Conservation (phyloP, 2,113 vertebrate species). For the Dissostichus mawsoni region DNA sequence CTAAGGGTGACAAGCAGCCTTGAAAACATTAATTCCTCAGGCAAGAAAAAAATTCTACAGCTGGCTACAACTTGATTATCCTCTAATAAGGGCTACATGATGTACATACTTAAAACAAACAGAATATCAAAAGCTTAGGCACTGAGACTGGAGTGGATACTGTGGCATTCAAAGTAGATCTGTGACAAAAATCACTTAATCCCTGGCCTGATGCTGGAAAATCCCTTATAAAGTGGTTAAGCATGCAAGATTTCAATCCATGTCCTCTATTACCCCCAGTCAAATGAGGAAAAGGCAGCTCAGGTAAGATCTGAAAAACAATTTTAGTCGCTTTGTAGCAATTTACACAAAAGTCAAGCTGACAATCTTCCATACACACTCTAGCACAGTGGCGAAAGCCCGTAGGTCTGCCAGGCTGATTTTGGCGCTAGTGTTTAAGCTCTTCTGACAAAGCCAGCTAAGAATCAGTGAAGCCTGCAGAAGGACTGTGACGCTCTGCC, state of each 20-base stretch:
- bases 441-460: slow-evolving; percentile 68
- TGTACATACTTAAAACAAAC: slow-evolving; percentile 55
- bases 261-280: slow-evolving; percentile 27
- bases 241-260: slow-evolving; percentile 38
- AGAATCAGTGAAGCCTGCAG: slow-evolving; percentile 67
- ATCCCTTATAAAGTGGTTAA: slow-evolving; percentile 56
- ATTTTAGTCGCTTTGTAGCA: slow-evolving; percentile 46
- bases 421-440: slow-evolving; percentile 62
- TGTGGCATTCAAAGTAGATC: slow-evolving; percentile 50
- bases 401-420: slow-evolving; percentile 62
- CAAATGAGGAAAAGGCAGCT: slow-evolving; percentile 45
- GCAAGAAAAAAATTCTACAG: background rate
- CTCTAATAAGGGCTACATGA: slow-evolving; percentile 39
- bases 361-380: slow-evolving; percentile 49
- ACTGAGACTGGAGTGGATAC: slow-evolving; percentile 22
- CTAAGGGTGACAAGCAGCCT: slow-evolving; percentile 37
- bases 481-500: slow-evolving; percentile 51
- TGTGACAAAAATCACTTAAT: slow-evolving; percentile 58
- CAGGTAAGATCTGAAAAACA: slow-evolving; percentile 61
- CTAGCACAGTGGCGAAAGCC: slow-evolving; percentile 46
- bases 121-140: slow-evolving; percentile 51
- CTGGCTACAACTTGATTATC: slow-evolving; percentile 45
- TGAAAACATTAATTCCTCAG: slow-evolving; percentile 50
- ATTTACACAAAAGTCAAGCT: slow-evolving; percentile 58
- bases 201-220: slow-evolving; percentile 59